Conservation (phyloP, 2,888 invertebrate species). For the Watsonalla binaria region DNA sequence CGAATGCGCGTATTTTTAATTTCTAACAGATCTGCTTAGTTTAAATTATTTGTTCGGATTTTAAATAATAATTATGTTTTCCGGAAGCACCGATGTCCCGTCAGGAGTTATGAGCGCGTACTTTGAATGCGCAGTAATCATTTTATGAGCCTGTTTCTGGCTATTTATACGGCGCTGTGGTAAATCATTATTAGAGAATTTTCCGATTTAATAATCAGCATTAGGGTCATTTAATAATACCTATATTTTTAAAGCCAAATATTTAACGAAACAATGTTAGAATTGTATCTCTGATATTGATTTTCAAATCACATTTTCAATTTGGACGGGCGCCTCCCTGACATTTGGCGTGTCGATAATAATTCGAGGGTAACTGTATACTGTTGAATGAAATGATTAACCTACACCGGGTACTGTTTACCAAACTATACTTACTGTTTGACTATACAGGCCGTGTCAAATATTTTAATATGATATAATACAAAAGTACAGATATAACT, state of each 20-base stretch:
- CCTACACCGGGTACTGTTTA: slow-evolving; percentile 42
- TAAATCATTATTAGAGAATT: too few species aligned
- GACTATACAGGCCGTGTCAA: slow-evolving; percentile 13
- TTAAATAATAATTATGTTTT: too few species aligned
- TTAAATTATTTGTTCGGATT: too few species aligned
- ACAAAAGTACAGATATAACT: background rate
- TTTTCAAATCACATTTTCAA: slow-evolving; percentile 63
- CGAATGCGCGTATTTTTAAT: background rate
- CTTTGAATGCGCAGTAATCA: too few species aligned
- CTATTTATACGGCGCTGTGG: too few species aligned
- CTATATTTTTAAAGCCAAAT: too few species aligned
- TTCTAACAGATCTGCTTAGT: background rate
- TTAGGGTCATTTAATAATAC: too few species aligned
- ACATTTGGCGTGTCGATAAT: slow-evolving; percentile 74
- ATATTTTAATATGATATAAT: slow-evolving; percentile 18
- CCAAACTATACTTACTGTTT: slow-evolving; percentile 35
- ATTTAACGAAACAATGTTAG: background rate
- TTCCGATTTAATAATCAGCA: too few species aligned
- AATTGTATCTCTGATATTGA: slow-evolving; percentile 35
- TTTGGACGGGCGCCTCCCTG: slow-evolving; percentile 44
- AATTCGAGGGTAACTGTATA: slow-evolving; percentile 66
- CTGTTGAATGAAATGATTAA: slow-evolving; percentile 77
- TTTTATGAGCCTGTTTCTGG: too few species aligned
- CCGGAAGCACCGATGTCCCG: too few species aligned
- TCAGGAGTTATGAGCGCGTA: too few species aligned